Percentiles rank a stretch among this genome's conserved stretches.
These are phyloP conservation scores for Pammene fasciana DNA, from an alignment of 2,888 invertebrate genomes.

Conservation along the genomic window DNA sequence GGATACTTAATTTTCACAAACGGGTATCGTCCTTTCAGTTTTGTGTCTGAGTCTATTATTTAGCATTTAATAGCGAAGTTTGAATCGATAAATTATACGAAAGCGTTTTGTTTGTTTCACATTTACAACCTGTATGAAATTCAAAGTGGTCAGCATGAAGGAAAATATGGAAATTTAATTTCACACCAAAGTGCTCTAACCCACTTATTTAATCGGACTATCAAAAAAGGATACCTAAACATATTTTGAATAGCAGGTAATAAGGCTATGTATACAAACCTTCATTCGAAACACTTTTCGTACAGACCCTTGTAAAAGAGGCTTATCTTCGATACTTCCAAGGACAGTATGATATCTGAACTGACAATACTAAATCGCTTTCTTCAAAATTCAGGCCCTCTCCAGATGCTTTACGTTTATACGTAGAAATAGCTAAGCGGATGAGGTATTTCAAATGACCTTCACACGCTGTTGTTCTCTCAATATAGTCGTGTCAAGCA, in stretches of 20 bases:
- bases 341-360: too few relatives aligned
- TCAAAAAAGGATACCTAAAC: slow-evolving; percentile 9
- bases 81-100: background rate
- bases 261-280: slow-evolving; percentile 1
- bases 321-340: slow-evolving; percentile 1
- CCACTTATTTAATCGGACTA: background rate
- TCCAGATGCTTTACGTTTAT: too few relatives aligned
- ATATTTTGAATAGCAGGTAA: slow-evolving; percentile 1
- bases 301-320: background rate
- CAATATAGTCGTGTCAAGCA: too few relatives aligned
- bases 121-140: background rate
- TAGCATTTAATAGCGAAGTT: background rate
- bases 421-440: too few relatives aligned
- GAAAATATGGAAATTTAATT: slow-evolving; percentile 11
- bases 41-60: too few relatives aligned
- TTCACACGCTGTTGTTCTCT: too few relatives aligned
- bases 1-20: too few relatives aligned
- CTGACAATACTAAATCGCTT: too few relatives aligned
- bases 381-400: too few relatives aligned
- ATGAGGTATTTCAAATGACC: too few relatives aligned
- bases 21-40: too few relatives aligned
- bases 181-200: background rate
- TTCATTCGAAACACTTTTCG: slow-evolving; percentile 7
- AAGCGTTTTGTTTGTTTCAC: background rate
- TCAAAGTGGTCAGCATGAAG: slow-evolving; percentile 3